These are phyloP conservation scores for Psix sp. DNA, from an alignment of 1,140 invertebrate genomes.

Conservation along the genomic window DNA sequence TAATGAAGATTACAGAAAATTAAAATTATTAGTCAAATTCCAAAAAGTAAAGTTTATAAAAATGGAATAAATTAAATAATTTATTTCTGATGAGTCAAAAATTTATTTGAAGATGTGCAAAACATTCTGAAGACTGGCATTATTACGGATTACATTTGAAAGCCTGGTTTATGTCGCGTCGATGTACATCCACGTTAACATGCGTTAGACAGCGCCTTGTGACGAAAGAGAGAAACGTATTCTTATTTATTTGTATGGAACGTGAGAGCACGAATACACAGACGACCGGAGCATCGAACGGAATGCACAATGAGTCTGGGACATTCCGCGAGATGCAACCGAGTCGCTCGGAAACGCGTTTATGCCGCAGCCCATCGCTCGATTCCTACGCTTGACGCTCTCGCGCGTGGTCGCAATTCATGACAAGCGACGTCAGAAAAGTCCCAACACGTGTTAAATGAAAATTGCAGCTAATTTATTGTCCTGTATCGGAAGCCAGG, in stretches of 20 bases:
- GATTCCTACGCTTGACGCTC: conserved; percentile 17
- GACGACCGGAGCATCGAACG: conserved; percentile 31
- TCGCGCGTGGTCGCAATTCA: conserved; percentile 32
- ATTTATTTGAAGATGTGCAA: conserved; percentile 5
- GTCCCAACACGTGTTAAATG: conserved; percentile 28
- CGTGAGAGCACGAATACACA: conserved; percentile 32
- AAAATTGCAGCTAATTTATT: conserved; percentile 35
- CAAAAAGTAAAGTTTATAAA: no score
- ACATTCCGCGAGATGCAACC: conserved; percentile 46
- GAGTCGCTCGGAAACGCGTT: conserved; percentile 32
- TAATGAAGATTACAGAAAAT: no score
- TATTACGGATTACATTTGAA: conserved; percentile 18
- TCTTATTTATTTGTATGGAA: conserved; percentile 63
- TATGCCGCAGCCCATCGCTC: conserved; percentile 16
- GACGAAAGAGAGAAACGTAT: conserved; percentile 44
- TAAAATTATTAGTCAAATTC: no score
- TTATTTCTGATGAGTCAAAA: background rate
- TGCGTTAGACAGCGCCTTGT: conserved; percentile 26
- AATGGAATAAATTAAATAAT: no score
- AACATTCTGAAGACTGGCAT: background rate
- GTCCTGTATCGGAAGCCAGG: background rate
- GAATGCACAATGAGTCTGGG: conserved; percentile 55
- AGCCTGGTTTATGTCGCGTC: conserved; percentile 31
- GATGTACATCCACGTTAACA: conserved; percentile 36
- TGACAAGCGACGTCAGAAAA: conserved; percentile 44